These are phyloP conservation scores for Pimpla rufipes DNA, from an alignment of 2,888 invertebrate genomes.

Conservation along the genomic window DNA sequence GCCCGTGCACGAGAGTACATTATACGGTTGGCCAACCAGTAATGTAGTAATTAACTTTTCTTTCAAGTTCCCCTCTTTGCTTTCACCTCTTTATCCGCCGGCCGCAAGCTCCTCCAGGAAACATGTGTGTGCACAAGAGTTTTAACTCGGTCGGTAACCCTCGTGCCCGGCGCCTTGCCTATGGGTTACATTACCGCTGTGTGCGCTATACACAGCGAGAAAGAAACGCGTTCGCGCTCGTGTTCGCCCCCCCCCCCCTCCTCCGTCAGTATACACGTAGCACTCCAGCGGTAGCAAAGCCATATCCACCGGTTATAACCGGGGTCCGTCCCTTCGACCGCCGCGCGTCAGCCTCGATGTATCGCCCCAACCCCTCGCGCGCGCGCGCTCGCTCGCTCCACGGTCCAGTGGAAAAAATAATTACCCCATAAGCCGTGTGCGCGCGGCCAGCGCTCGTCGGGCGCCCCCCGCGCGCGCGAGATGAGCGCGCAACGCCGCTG, in stretches of 20 bases:
- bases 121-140: constrained; percentile 45
- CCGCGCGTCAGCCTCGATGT: constrained; percentile 28
- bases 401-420: constrained; percentile 68
- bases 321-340: constrained; percentile 50
- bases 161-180: background rate
- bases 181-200: background rate
- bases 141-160: constrained; percentile 1
- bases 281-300: constrained; percentile 19
- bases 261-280: background rate
- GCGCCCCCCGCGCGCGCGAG: constrained; percentile 13
- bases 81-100: constrained; percentile 66
- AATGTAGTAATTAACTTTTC: constrained; percentile 81
- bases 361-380: constrained; percentile 51
- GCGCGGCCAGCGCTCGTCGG: constrained; percentile 42
- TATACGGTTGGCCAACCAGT: constrained; percentile 77
- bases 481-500: too few species aligned
- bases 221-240: background rate
- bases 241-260: constrained; percentile 8
- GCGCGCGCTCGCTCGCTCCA: constrained; percentile 45
- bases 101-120: constrained; percentile 64
- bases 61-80: constrained; percentile 76
- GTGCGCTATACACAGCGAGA: background rate
- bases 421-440: constrained; percentile 64
- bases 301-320: constrained; percentile 23
- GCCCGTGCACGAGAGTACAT: constrained; percentile 71